These are phyloP conservation scores for Pseudochirops corinnae DNA, from an alignment of 2,797 vertebrate genomes.

Conservation along the genomic window DNA sequence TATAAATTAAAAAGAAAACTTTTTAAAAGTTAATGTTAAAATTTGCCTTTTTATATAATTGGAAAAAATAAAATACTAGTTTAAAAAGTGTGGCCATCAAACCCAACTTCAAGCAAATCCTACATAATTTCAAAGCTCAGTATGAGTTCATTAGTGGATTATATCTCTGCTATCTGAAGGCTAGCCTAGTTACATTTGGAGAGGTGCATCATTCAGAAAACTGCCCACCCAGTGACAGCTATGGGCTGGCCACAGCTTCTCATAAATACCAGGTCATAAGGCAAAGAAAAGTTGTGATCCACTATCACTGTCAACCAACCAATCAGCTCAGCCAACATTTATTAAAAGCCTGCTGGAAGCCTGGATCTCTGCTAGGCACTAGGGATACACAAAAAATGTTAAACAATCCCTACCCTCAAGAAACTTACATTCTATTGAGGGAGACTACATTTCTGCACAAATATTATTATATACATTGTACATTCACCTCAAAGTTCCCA, in stretches of 20 bases:
- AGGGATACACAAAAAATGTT: no score
- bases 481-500: not conserved
- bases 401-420: no score
- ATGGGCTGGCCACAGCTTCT: not conserved
- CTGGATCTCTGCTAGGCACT: no score
- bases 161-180: not conserved
- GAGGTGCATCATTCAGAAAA: not conserved
- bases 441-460: no score
- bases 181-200: not conserved
- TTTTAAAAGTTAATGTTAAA: not conserved
- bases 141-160: not conserved
- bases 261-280: not conserved
- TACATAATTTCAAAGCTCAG: not conserved
- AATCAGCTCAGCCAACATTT: not conserved
- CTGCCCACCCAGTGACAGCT: not conserved
- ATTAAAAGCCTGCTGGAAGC: no score
- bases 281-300: not conserved
- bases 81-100: not conserved
- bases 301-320: not conserved
- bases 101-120: not conserved
- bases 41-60: not conserved
- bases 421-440: no score
- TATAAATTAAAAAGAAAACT: no score
- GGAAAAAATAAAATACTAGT: no score
- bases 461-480: not conserved